These are phyloP conservation scores for Drosophila neutralis DNA, from an alignment of 2,888 invertebrate species.

Conservation along the genomic window DNA sequence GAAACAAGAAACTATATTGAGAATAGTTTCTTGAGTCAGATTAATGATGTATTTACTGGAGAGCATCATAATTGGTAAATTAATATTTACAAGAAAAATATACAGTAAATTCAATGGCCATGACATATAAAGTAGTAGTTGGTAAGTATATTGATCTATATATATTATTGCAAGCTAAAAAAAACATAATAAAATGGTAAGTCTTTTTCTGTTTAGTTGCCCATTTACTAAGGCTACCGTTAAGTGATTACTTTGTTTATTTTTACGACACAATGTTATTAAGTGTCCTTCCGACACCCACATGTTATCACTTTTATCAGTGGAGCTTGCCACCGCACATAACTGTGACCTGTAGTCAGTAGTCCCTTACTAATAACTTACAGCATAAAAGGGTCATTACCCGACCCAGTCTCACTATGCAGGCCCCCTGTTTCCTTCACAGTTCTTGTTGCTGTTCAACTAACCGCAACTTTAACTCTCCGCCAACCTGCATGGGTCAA, in stretches of 20 bases:
- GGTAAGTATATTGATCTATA: neutral
- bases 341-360: conserved; percentile 41
- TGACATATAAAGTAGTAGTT: neutral
- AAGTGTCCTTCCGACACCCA: neutral
- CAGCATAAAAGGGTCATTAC: conserved; percentile 48
- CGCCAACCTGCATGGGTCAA: conserved; percentile 66
- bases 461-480: conserved; percentile 43
- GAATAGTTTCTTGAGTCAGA: neutral
- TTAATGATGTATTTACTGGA: neutral
- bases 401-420: conserved; percentile 19
- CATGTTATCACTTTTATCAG: conserved; percentile 42
- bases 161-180: neutral
- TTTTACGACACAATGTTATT: neutral
- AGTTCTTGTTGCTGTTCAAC: conserved; percentile 37
- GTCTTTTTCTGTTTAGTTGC: neutral
- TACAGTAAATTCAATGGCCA: neutral
- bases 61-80: neutral
- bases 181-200: neutral
- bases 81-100: neutral
- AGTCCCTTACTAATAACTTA: conserved; percentile 42
- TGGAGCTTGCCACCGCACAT: neutral
- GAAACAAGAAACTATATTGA: neutral
- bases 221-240: neutral
- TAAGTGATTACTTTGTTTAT: neutral
- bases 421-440: conserved; percentile 8